Base-by-base conservation (phyloP, 1,140 invertebrate species). In the Calephelis nemesis region DNA sequence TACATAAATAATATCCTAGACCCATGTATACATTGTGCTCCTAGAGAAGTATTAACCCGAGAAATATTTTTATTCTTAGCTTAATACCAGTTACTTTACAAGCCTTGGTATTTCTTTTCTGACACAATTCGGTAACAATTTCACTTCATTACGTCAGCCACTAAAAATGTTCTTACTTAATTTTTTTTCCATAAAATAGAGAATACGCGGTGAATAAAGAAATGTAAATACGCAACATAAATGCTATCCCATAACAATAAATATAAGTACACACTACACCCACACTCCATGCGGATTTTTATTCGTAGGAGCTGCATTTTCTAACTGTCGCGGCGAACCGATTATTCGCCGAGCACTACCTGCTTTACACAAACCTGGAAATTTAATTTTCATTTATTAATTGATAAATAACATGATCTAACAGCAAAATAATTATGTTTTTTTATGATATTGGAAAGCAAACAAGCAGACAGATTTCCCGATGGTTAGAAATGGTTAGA, bases 201-300 rank as follows among this genome's bases (percentile, higher is more conserved):
- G 19, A 42, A 5, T 3, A 42, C 4, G 4, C 5, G 8, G n/a
- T 5, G 42, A 8, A 42, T 42, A 5, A 39, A 15, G 52, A 5
- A 58, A 58, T 30, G 52, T 58, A 58, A 58, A 58, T 58, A 58
- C 15, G 19, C 52, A 13, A 58, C 19, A 58, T 58, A 58, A 30
- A 58, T 58, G 52, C 52, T 58, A 58, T 54, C 15, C 52, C 5
- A 58, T 58, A 58, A 58, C 19, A 30, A 58, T 58, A 58, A 58
- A 58, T 58, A 58, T 58, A 39, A 7, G 19, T 54, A 54, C 50
- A 54, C 15, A 54, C 50, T 79, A 98, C 50, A 99, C 97, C 98
- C 98, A 99, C 64, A 99, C 97, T 39, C 98, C 98, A 82, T 98
- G 97, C 49, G 97, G 97, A 92, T 98, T 98, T 92, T 98, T 98